phyloP scores from a whole-genome alignment of 2,888 invertebrate genomes.

The Caenorhabditis auriculariae region DNA sequence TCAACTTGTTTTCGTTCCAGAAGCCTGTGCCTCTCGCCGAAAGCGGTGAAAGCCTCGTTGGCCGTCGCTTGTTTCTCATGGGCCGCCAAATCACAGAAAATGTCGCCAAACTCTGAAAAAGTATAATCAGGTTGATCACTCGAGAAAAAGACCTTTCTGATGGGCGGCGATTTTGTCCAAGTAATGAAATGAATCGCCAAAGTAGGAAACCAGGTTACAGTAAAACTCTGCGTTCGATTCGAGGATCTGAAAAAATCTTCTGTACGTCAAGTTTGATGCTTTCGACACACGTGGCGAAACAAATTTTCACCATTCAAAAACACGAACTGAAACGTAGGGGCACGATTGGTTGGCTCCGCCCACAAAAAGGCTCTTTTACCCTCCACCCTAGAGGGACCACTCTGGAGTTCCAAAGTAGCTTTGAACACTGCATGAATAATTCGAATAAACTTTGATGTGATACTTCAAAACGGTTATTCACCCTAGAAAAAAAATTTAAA shows the following conservation, averaged over 20 bases:
- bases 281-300: too few species aligned
- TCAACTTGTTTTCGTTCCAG: constrained; percentile 27
- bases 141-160: constrained; percentile 38
- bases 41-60: constrained; percentile 38
- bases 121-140: neutral
- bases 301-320: too few species aligned
- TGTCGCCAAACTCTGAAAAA: constrained; percentile 81
- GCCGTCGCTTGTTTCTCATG: constrained; percentile 71
- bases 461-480: too few species aligned
- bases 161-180: constrained; percentile 38
- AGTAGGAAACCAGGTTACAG: constrained; percentile 44
- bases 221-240: constrained; percentile 91
- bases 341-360: too few species aligned
- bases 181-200: constrained; percentile 40
- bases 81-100: constrained; percentile 90
- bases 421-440: too few species aligned
- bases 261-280: too few species aligned
- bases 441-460: too few species aligned
- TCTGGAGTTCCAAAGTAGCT: too few species aligned
- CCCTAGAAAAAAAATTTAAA: too few species aligned
- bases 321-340: too few species aligned
- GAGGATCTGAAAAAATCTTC: constrained; percentile 76
- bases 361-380: too few species aligned
- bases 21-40: constrained; percentile 40
- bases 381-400: too few species aligned